Base-by-base conservation (phyloP, 2,113 vertebrate genomes). In the Sylvietta virens region DNA sequence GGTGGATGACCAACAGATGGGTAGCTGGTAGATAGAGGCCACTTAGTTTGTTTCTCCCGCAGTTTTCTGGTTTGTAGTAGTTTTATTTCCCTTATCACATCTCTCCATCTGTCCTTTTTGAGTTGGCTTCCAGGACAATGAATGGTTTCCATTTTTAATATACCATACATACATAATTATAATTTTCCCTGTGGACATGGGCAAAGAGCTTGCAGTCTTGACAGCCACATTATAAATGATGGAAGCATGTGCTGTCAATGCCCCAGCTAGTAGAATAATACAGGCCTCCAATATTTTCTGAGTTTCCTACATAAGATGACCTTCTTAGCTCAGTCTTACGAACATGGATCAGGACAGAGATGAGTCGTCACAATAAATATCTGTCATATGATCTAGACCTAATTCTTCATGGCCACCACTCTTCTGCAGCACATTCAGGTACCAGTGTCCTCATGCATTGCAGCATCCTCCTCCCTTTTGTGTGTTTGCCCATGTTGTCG, bases 391-490 rank as follows among this genome's bases (percentile, higher is more conserved):
- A 39, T 39, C 21, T 44, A 78, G 60, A 74, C 19, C 33, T 47
- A 40, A 48, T 60, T 93, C 70, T 77, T 62, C 70, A 60, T 7
- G 19, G 20, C 10, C 42, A 64, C 3, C 40, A 45, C 20, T 44
- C 78, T 81, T 19, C 51, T 51, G 27, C 28, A 86, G 60, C 7
- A 37, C 53, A 53, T 42, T 44, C 15, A 42, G 37, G 24, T 48
- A 47, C 10, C 23, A 60, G 31, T 9, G 31, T 39, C 18, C 57
- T 76, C 1, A 0, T 62, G 62, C 17, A 4, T 0, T 79, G 65
- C 40, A 79, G 21, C 51, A 48, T n/a, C 7, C 35, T 85, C 11
- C 78, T 80, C 21, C 11, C 27, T 65, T 72, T 7, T 28, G 27
- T 22, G 57, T 87, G 37, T 53, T 83, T 51, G n/a, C 15, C 23